A percentile compares a stretch with the other conserved stretches of the same genome.
phyloP scores from a whole-genome alignment of 2,888 invertebrate species.

The Hypolimnas misippus region DNA sequence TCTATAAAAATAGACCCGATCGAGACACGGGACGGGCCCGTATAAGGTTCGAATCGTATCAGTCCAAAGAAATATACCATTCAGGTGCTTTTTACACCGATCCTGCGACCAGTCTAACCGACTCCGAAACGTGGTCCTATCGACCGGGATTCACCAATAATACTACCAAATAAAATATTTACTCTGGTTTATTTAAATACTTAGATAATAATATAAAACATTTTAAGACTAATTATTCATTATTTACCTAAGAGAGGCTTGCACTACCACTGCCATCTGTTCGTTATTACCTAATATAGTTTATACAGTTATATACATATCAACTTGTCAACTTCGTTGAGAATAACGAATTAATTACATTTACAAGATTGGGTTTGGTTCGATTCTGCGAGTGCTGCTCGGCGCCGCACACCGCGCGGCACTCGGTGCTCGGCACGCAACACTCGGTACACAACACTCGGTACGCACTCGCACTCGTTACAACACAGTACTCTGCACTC shows the following conservation, averaged over 20 bases:
- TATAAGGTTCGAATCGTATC: slow-evolving; percentile 14
- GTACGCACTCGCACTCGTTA: slow-evolving; percentile 13
- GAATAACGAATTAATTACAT: slow-evolving; percentile 54
- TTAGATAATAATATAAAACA: slow-evolving; percentile 79
- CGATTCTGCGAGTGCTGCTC: slow-evolving; percentile 45
- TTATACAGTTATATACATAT: slow-evolving; percentile 55
- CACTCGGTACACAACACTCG: slow-evolving; percentile 18
- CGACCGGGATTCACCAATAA: slow-evolving; percentile 69
- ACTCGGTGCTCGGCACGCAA: slow-evolving; percentile 7
- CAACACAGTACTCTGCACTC: slow-evolving; percentile 21
- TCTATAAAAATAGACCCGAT: slow-evolving; percentile 14
- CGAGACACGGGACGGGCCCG: slow-evolving; percentile 11
- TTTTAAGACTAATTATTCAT: slow-evolving; percentile 73
- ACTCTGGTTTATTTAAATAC: slow-evolving; percentile 80
- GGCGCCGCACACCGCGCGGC: slow-evolving; percentile 14
- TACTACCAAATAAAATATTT: slow-evolving; percentile 75
- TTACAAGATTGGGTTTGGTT: slow-evolving; percentile 51
- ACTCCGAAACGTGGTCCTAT: slow-evolving; percentile 54
- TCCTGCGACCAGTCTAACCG: slow-evolving; percentile 56
- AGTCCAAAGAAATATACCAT: background rate
- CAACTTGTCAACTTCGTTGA: slow-evolving; percentile 56
- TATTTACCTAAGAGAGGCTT: slow-evolving; percentile 63
- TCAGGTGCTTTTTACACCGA: background rate
- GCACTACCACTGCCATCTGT: slow-evolving; percentile 52
- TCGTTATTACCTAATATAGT: slow-evolving; percentile 50